phyloP scores from a whole-genome alignment of 2,797 vertebrate species.

The Florisuga fusca region DNA sequence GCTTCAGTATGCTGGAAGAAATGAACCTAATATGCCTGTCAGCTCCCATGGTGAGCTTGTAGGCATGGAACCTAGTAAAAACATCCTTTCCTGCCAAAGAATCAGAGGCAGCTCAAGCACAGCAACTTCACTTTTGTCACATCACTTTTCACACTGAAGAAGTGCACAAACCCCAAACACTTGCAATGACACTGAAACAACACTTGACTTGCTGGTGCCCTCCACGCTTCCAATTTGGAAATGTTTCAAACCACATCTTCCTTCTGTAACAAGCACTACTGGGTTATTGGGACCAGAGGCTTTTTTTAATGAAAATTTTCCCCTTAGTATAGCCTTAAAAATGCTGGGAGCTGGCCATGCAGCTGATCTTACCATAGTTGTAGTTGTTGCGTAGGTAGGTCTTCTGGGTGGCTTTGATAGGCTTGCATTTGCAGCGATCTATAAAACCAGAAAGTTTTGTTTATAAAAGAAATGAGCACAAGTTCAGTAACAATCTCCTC shows the following conservation, averaged over 20 bases:
- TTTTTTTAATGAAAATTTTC: background rate
- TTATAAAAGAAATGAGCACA: background rate
- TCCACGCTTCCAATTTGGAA: background rate
- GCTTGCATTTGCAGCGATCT: slow-evolving; percentile 93
- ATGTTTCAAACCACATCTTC: background rate
- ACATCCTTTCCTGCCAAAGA: background rate
- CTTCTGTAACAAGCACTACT: background rate
- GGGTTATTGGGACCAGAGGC: background rate
- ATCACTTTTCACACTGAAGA: background rate
- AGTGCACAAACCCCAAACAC: background rate
- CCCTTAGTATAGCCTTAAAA: background rate
- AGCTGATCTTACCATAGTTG: slow-evolving; percentile 90
- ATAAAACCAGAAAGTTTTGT: slow-evolving; percentile 54
- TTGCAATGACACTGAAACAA: background rate
- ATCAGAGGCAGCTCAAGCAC: background rate
- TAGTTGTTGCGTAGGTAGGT: slow-evolving; percentile 94
- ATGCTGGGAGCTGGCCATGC: background rate
- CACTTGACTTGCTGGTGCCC: background rate
- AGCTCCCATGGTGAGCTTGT: background rate
- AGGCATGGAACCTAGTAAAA: background rate
- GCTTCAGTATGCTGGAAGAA: rapidly evolving
- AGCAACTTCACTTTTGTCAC: background rate
- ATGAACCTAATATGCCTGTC: background rate
- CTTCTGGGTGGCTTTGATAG: slow-evolving; percentile 85
- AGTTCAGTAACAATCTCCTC: background rate